These are phyloP conservation scores for Drosophila vallismaia DNA, from an alignment of 2,888 invertebrate species.

Conservation along the genomic window DNA sequence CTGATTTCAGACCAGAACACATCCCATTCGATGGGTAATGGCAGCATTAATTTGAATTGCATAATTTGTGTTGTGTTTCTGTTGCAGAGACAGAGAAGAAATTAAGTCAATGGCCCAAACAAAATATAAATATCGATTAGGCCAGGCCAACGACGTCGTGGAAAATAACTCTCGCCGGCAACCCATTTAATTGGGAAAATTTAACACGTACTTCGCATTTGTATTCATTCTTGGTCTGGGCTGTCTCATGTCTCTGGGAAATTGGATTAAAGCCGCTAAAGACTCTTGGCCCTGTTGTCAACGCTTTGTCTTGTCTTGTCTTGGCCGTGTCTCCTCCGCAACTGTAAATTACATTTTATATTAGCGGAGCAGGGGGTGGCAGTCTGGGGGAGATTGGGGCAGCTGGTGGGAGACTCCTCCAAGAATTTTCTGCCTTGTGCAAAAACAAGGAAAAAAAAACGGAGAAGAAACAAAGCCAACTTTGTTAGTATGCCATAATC, in stretches of 20 bases:
- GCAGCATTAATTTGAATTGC: slow-evolving; percentile 76
- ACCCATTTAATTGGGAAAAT: slow-evolving; percentile 82
- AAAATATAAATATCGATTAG: slow-evolving; percentile 77
- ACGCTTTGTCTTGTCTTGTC: slow-evolving; percentile 10
- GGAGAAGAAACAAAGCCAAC: slow-evolving; percentile 41
- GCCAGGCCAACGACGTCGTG: slow-evolving; percentile 40
- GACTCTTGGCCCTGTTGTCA: slow-evolving; percentile 45
- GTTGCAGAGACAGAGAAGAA: slow-evolving; percentile 55
- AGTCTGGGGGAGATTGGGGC: slow-evolving; percentile 1
- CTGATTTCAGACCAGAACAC: slow-evolving; percentile 12
- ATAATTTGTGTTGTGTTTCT: slow-evolving; percentile 69
- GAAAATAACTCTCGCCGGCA: slow-evolving; percentile 46
- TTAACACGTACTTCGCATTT: slow-evolving; percentile 82
- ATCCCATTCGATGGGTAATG: slow-evolving; percentile 52
- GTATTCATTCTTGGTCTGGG: slow-evolving; percentile 75
- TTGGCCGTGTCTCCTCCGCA: slow-evolving; percentile 42
- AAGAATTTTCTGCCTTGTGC: slow-evolving; percentile 15
- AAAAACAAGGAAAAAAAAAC: slow-evolving; percentile 17
- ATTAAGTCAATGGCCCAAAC: slow-evolving; percentile 74
- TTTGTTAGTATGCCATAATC: slow-evolving; percentile 78
- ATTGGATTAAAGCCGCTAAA: slow-evolving; percentile 77
- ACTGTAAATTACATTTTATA: slow-evolving; percentile 74
- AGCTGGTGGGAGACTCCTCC: not conserved
- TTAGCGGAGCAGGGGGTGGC: slow-evolving; percentile 21
- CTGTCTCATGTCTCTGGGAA: slow-evolving; percentile 64